Evolutionary conservation across 2,797 vertebrate genomes (phyloP), one percentile per base, ranked within the genome.

Genomic region (Anguilla megastoma): DNA sequence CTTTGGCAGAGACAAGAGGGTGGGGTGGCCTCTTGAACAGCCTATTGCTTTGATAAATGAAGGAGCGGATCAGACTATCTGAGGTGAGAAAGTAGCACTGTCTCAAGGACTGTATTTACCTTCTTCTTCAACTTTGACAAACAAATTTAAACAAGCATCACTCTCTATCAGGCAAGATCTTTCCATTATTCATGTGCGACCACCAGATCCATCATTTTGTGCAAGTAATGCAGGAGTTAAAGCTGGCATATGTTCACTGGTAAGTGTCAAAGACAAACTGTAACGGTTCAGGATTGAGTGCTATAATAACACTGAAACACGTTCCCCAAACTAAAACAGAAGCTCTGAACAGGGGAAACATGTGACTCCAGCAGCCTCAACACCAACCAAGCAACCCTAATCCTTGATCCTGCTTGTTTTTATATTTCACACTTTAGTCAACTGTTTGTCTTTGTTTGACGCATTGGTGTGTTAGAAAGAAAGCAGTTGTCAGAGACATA

Each of bases 11-110:
- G 92, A 91, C 89, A 88, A 89, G 88, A 87, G 89, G 52, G 83
- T 90, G 89, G 89, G 87, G 89, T 90, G 88, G 76, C 89, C 90
- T 91, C 84, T 90, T 92, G 91, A 92, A 91, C 89, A 91, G 89
- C 86, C 41, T 80, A 80, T 80, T 80, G 71, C 71, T 76, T 76
- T 76, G 71, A 76, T 18, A 76, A 33, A 76, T 76, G 71, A 76
- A 76, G 71, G 30, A 76, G n/a, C 33, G 36, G 30, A 76, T 76
- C 27, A 36, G 27, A 76, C 9, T 76, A 76, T 76, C 71, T 36
- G 71, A 5, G 71, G 33, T 76, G 71, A 76, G 4, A 76, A 76
- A 36, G 71, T 21, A 76, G 71, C 9, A 76, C 71, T 76, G 71
- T 76, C 33, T 36, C 33, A 36, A 76, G 71, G 33, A 36, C 71